phyloP scores from a whole-genome alignment of 2,888 invertebrate genomes.

The Venusia cambrica region DNA sequence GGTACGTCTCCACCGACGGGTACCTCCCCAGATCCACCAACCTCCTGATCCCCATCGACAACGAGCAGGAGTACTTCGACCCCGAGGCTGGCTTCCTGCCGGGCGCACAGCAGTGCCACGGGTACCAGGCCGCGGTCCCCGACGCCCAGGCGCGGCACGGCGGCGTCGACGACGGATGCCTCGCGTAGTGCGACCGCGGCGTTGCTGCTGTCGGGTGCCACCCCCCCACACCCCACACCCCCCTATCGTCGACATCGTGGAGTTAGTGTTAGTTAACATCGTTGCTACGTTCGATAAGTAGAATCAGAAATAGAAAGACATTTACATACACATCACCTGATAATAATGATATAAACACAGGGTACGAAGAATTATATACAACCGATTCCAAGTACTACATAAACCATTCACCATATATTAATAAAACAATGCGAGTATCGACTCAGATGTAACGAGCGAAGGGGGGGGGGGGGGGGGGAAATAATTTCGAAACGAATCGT shows the following conservation, averaged over 20 bases:
- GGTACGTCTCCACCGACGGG: conserved; percentile 64
- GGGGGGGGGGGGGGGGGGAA: conserved; percentile 51
- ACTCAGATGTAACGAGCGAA: conserved; percentile 4
- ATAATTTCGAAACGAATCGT: conserved; percentile 78
- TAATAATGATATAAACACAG: too few species aligned
- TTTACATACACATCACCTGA: too few species aligned
- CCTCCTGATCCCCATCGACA: conserved; percentile 77
- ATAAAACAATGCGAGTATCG: conserved; percentile 3
- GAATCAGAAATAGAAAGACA: too few species aligned
- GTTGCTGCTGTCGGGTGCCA: conserved; percentile 58
- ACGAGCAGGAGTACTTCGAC: conserved; percentile 76
- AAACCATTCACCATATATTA: too few species aligned
- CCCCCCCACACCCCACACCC: too few species aligned
- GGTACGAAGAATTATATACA: too few species aligned
- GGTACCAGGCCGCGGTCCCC: conserved; percentile 65
- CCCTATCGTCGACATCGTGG: too few species aligned
- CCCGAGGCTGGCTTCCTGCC: conserved; percentile 77
- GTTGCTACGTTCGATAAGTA: too few species aligned
- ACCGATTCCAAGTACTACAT: too few species aligned
- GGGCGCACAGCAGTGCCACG: conserved; percentile 77
- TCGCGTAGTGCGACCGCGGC: conserved; percentile 71
- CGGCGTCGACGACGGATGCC: conserved; percentile 83
- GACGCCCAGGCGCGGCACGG: conserved; percentile 74
- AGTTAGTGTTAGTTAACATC: too few species aligned
- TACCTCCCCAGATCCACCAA: conserved; percentile 69